Conservation (phyloP, 2,113 vertebrate genomes). For the Coptodon bakossiorum region DNA sequence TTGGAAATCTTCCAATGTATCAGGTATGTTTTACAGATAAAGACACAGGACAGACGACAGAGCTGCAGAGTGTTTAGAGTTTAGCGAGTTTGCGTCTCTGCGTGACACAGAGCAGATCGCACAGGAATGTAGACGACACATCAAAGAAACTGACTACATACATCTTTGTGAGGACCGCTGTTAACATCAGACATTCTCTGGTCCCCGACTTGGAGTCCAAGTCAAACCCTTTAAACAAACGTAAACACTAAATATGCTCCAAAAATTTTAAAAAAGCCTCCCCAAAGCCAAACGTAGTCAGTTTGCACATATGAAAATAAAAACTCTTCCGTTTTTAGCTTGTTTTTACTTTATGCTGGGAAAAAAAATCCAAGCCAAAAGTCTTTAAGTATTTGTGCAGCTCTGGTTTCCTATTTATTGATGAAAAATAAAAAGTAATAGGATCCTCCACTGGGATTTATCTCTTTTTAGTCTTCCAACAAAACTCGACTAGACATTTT, state of each 20-base stretch:
- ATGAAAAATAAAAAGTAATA: neutral
- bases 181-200: neutral
- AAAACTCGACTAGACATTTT: neutral
- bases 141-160: neutral
- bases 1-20: neutral
- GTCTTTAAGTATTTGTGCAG: neutral
- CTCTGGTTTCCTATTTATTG: neutral
- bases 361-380: neutral
- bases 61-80: neutral
- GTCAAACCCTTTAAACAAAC: neutral
- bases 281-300: neutral
- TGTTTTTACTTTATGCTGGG: neutral
- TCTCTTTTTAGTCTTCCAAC: fast-evolving
- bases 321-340: neutral
- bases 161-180: neutral
- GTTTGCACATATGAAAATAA: neutral
- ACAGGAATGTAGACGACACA: neutral
- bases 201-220: neutral
- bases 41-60: neutral
- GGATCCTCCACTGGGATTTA: neutral
- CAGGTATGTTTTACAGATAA: neutral
- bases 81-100: neutral
- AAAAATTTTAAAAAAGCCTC: neutral
- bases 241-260: neutral
- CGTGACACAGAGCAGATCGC: neutral